Base-by-base conservation (phyloP, 2,113 vertebrate genomes). In the Sebastes schlegelii region DNA sequence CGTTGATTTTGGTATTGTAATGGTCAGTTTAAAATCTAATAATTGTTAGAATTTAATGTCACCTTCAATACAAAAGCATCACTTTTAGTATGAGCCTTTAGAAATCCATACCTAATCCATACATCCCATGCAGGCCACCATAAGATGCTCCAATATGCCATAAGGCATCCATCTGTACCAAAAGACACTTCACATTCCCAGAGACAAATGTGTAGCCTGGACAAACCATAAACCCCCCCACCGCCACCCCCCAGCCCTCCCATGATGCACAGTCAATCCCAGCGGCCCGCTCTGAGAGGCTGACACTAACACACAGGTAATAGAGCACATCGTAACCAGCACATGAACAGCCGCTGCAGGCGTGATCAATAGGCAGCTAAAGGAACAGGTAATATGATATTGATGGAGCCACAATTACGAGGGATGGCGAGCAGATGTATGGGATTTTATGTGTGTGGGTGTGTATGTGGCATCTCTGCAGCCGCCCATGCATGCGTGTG, bases 331-430 rank as follows among this genome's bases (percentile, higher is more conserved):
- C 87, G 87, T 92, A 93, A 94, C 86, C 91, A 78, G 86, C 65
- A 61, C 91, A 92, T 82, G 91, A 82, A 87, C 86, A 74, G 88
- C 62, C 64, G 54, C 78, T 85, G 85, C 78, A 80, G 84, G 77
- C 82, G 8, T 81, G 92, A 95, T 95, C 94, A 95, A 95, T 95
- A 93, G 45, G 83, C 79, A 82, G 84, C 91, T 78, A 91, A 93
- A 91, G 91, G 90, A 91, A 89, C 90, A 92, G 77, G 91, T 94
- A 93, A 96, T 95, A 94, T 93, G 90, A 93, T 95, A 96, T 95
- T 94, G 94, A 96, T 89, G 90, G 75, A 83, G 16, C 73, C 42
- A 48, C 90, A 77, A 83, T 91, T 89, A 84, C 85, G 79, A 77
- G 80, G 34, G 85, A 80, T 34, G 68, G 48, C 26, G 82, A 79